Evolutionary conservation across 2,113 vertebrate genomes (phyloP).

Genomic region (Xenopus tropicalis): UCB_Xtro_10.0 CM004443.2:127370501-127371000

Average conservation of each 20-base stretch:
- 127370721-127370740: constrained; percentile 52
- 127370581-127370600: constrained; percentile 1
- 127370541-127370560: background rate
- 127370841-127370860: constrained; percentile 47
- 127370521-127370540: background rate
- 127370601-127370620: constrained; percentile 7
- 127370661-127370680: constrained; percentile 61
- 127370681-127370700: constrained; percentile 47
- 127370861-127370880: constrained; percentile 37
- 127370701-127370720: constrained; percentile 52
- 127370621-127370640: background rate
- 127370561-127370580: background rate
- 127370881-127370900: background rate
- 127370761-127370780: constrained; percentile 44
- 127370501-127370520: constrained; percentile 7
- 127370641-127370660: constrained; percentile 15
- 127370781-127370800: constrained; percentile 54
- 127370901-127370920: constrained; percentile 28
- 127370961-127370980: constrained; percentile 47
- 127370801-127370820: constrained; percentile 40
- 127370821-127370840: constrained; percentile 43
- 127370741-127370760: constrained; percentile 38
- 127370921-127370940: constrained; percentile 49
- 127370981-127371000: constrained; percentile 52
- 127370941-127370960: constrained; percentile 43